Base-by-base conservation (phyloP, 2,888 invertebrate genomes). In the Caenorhabditis sp. region DNA sequence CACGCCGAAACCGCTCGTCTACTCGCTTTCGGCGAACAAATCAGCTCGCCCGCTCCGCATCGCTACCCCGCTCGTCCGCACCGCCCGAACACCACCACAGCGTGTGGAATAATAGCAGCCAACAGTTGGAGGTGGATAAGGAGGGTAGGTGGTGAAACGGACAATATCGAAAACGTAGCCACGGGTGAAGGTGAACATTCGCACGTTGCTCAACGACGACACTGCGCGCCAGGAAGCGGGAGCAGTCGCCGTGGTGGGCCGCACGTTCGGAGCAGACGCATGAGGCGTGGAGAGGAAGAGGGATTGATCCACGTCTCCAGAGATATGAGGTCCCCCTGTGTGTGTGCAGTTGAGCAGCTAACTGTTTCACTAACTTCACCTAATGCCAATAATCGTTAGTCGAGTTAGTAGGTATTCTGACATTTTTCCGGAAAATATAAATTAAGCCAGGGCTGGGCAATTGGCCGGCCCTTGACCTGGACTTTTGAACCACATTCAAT, bases 171-270 rank as follows among this genome's bases (percentile, higher is more conserved):
- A 26, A n/a, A 41, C 22, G n/a, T 13, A 17, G 4, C 7, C 4
- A 17, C 8, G 1, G 11, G 6, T 70, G 43, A 63, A 83, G 85
- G 85, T 84, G 62, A 81, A 70, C 58, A 81, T 85, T 63, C 79
- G 79, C 24, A 87, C 83, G 30, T 80, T 87, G 50, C 78, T 86
- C 59, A 83, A 73, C 61, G 86, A 85, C 70, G 84, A 85, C 86
- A 8, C 65, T 85, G 27, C 53, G 78, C 41, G 55, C 71, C n/a
- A 53, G 53, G 20, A 74, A 75, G 46, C 70, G 78, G n/a, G 79
- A 80, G 55, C 66, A 76, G 39, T 78, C 80, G 39, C 86, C 86
- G 22, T 78, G 73, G 30, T 86, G 86, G 86, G 77, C 77, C n/a
- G 71, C 62, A 22, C 65, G 58, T 22, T 83, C 82, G 30, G 65